Evolutionary conservation across 2,113 vertebrate genomes (phyloP).

Genomic region (Pan paniscus): DNA sequence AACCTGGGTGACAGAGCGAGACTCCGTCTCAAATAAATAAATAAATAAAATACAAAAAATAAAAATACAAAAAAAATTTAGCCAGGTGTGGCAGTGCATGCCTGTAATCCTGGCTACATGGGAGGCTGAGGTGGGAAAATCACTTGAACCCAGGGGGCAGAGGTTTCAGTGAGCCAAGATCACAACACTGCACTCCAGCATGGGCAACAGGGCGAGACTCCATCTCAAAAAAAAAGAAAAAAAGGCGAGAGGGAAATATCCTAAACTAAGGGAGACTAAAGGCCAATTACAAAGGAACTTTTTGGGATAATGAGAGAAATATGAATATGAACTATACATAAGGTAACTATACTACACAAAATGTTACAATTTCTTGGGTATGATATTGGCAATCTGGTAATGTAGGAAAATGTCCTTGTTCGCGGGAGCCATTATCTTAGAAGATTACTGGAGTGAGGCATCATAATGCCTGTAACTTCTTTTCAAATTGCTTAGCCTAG

Average conservation of each 20-base stretch:
- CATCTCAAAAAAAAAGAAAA: background rate
- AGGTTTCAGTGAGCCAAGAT: too few species aligned
- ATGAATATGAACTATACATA: background rate
- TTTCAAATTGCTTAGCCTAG: background rate
- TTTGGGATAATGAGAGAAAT: background rate
- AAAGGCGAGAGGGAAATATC: background rate
- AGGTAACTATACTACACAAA: background rate
- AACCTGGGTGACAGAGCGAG: too few species aligned
- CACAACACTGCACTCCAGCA: too few species aligned
- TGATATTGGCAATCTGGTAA: background rate
- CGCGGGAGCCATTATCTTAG: background rate
- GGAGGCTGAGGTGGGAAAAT: too few species aligned
- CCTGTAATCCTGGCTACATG: too few species aligned
- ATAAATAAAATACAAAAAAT: too few species aligned
- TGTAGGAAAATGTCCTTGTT: background rate
- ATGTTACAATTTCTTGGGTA: background rate
- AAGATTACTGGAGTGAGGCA: background rate
- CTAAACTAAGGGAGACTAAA: background rate
- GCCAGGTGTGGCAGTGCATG: too few species aligned
- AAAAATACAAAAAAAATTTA: too few species aligned
- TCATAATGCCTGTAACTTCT: background rate
- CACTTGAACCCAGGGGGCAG: too few species aligned
- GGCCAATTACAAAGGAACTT: background rate
- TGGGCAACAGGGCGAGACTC: too few species aligned
- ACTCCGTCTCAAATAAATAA: too few species aligned